phyloP scores from a whole-genome alignment of 1,140 invertebrate species.

The Leptestheria dahalacensis region DNA sequence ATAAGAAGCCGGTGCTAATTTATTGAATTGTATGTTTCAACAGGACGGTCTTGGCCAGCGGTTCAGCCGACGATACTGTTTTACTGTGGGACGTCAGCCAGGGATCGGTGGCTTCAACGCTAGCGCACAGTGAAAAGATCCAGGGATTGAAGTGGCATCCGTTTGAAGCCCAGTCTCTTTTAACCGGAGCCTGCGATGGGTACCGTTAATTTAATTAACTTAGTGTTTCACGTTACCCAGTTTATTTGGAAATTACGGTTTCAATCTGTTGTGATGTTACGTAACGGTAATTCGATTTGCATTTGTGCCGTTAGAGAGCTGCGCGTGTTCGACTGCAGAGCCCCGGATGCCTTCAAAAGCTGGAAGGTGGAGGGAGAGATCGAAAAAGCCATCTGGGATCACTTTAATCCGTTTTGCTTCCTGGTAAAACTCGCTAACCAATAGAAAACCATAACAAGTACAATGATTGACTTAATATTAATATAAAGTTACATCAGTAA shows the following conservation, averaged over 20 bases:
- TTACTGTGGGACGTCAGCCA: constrained; percentile 86
- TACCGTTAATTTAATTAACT: too few relatives aligned
- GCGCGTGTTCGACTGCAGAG: constrained; percentile 62
- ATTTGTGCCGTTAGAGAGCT: constrained; percentile 32
- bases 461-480: neutral
- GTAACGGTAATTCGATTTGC: constrained; percentile 18
- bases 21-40: constrained; percentile 22
- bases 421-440: too few relatives aligned
- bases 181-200: constrained; percentile 56
- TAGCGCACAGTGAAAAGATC: constrained; percentile 66
- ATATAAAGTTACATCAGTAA: neutral
- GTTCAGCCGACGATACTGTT: constrained; percentile 72
- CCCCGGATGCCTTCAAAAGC: constrained; percentile 39
- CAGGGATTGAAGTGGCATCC: constrained; percentile 81
- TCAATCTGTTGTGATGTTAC: constrained; percentile 14
- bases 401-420: constrained; percentile 50
- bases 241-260: too few relatives aligned
- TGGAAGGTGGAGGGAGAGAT: constrained; percentile 67
- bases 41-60: constrained; percentile 78
- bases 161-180: constrained; percentile 56
- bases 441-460: neutral
- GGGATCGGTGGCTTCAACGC: constrained; percentile 49
- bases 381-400: constrained; percentile 77
- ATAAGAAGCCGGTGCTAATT: neutral
- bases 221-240: too few relatives aligned